Evolutionary conservation across 2,797 vertebrate genomes (phyloP), one percentile per base, ranked within the genome.

Genomic region (Vireo griseus): DNA sequence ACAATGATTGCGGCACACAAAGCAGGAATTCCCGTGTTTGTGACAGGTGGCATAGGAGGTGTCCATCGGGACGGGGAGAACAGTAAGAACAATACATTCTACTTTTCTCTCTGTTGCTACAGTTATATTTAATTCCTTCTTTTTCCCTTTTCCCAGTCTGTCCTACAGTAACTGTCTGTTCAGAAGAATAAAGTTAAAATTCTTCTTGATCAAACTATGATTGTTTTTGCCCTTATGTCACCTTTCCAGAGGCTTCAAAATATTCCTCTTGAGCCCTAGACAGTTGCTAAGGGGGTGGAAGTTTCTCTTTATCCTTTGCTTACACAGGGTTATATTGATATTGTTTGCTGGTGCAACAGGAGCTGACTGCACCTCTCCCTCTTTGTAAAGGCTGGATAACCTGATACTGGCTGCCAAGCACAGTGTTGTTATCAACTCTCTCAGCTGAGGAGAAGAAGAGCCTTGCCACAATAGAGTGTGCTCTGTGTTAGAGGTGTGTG

Each of bases 41-140:
- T 99, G 83, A 98, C 99, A 0, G 99, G 99, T 1, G 99, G 99
- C 57, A 98, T 99, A 20, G 99, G 99, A 95, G 99, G 99, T 13
- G 99, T 99, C 57, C 99, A 99, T 96, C 98, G 98, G 67, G 98
- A 98, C 16, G 99, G 99, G 97, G 97, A 99, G 83, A 98, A 98
- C 75, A 98, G 99, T 99, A 97, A 98, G 98, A 77, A 63, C 57
- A 91, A 21, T 65, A 20, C 31, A 25, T 81, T 75, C 37, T 65
- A 16, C 17, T 67, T 93, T 67, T 45, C 59, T 72, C 37, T 76
- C 2, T 48, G 11, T 73, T 83, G 48, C 18, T 61, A 12, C 48
- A 16, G 20, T 58, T 80, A 18, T 42, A 13, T 65, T 57, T 72
- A 66, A 47, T 79, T 83, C 35, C 8, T 10, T 54, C 42, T 71